phyloP scores from a whole-genome alignment of 2,113 vertebrate genomes.

The Ptilorrhoa leucosticta region DNA sequence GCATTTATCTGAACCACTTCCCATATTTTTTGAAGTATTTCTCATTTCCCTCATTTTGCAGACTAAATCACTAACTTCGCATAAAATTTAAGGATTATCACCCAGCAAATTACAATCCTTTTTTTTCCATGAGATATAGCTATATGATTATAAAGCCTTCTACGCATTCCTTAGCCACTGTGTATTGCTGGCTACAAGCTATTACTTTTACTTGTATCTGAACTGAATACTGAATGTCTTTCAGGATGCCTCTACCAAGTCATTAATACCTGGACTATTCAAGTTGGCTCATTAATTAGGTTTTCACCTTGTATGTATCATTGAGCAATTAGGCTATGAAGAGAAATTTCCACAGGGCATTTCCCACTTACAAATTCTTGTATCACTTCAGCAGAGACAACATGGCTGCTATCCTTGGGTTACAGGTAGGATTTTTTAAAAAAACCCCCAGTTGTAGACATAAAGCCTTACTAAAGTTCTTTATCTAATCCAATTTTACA shows the following conservation, averaged over 20 bases:
- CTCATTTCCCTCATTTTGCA: background rate
- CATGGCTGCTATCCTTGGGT: background rate
- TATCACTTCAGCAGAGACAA: background rate
- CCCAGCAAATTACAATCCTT: background rate
- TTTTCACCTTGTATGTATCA: background rate
- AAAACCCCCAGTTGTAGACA: background rate
- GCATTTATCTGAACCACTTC: background rate
- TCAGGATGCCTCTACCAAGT: background rate
- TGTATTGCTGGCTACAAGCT: background rate
- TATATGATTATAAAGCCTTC: background rate
- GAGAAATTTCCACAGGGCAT: background rate
- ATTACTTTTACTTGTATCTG: background rate
- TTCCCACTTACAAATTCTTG: background rate
- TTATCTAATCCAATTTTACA: conserved; percentile 41
- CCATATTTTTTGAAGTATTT: background rate
- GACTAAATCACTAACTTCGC: background rate
- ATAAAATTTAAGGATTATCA: background rate
- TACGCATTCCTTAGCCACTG: background rate
- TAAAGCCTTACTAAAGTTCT: background rate
- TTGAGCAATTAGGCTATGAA: background rate
- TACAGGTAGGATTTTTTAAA: background rate
- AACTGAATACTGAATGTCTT: background rate
- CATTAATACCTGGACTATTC: background rate
- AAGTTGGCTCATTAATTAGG: background rate
- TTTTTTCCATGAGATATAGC: background rate